Base-by-base conservation (phyloP, 2,888 invertebrate genomes). In the Empis stercorea region DNA sequence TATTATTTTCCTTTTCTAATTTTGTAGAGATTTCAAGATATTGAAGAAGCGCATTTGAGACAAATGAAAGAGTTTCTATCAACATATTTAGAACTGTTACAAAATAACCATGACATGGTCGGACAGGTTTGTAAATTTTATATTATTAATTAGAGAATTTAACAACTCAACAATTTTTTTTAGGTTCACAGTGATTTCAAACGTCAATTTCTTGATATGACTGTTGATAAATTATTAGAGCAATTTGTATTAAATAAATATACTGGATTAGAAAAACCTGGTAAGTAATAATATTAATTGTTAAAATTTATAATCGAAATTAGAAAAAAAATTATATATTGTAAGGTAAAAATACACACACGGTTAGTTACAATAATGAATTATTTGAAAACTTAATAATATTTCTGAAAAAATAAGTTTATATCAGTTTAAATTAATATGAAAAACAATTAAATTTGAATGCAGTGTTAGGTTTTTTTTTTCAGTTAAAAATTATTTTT, bases 61-160 rank as follows among this genome's bases (percentile, higher is more conserved):
- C 91, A 92, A 66, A 94, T 96, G 93, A 92, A 92, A 64, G 88
- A 92, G 60, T 95, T 95, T 76, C 76, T 95, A 37, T 87, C 86
- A 59, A 81, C 81, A 6, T 95, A 93, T 68, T 81, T 87, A 51
- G 85, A 88, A 61, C 79, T 91, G 52, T 76, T 91, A 57, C 88
- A 93, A 62, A 83, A 83, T 62, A 89, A 91, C 64, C 91, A 93
- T 70, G 87, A 87, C 58, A 79, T 89, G 63, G 84, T 93, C 70
- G 93, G 92, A 37, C 85, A 87, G 70, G 77, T 78, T 61, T 57
- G 61, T 15, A 40, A 13, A 27, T 4, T 27, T 27, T 6, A 27
- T 9, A 27, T 27, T 27, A 27, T 23, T 30, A 16, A 5, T 16
- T 17, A 15, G 27, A 44, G 30, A 16, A 30, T 30, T 13, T 14